Percentiles rank a stretch among this genome's conserved stretches.
Conservation (phyloP, 2,797 vertebrate species). For the Aselliscus stoliczkanus region DNA sequence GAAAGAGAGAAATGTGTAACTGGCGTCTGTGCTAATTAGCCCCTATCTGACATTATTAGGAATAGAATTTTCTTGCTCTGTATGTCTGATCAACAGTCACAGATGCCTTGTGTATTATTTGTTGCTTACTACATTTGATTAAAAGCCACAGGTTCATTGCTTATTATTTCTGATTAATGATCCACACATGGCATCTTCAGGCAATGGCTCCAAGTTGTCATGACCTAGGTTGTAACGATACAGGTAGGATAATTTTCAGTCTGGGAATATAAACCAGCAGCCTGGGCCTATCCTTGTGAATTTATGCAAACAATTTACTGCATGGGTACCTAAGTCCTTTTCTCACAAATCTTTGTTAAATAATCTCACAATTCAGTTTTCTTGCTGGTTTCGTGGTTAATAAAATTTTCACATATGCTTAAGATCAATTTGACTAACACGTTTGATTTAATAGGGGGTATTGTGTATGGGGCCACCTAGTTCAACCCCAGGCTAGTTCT, state of each 20-base stretch:
- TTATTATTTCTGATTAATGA: conserved; percentile 29
- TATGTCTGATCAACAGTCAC: background rate
- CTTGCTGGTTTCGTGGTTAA: background rate
- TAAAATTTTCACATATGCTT: background rate
- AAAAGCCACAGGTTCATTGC: background rate
- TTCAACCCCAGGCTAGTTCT: background rate
- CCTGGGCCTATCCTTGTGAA: background rate
- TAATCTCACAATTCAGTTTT: background rate
- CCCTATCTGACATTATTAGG: background rate
- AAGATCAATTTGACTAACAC: background rate
- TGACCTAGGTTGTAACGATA: background rate
- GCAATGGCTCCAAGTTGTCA: background rate
- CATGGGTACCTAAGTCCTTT: background rate
- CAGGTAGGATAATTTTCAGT: background rate
- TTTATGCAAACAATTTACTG: background rate
- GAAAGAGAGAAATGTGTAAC: background rate
- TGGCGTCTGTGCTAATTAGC: background rate
- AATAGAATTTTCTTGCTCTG: background rate
- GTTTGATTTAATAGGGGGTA: background rate
- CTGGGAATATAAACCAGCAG: background rate
- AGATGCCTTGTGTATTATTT: background rate
- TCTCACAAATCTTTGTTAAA: background rate
- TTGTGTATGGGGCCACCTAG: background rate
- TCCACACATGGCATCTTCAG: background rate
- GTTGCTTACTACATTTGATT: background rate